phyloP scores from a whole-genome alignment of 64 coral and sea anemone species.

The Montipora sp. region DNA sequence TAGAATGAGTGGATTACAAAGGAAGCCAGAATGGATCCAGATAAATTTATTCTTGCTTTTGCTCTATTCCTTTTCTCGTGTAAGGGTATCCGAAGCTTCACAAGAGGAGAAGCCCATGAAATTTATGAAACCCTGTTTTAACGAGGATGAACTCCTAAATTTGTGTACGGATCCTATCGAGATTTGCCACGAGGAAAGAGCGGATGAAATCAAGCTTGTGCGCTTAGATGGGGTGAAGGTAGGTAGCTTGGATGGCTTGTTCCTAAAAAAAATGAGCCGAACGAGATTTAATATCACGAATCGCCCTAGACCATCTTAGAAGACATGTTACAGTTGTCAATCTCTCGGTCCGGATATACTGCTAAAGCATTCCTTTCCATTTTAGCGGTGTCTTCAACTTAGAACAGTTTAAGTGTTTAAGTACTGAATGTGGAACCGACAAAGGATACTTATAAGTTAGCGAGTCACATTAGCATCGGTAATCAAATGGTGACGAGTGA shows the following conservation, averaged over 20 bases:
- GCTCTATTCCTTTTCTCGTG: neutral
- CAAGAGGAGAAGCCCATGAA: neutral
- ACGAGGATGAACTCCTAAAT: slow-evolving; percentile 54
- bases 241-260: neutral
- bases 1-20: neutral
- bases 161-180: slow-evolving; percentile 53
- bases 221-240: slow-evolving; percentile 63
- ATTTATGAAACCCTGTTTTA: slow-evolving; percentile 56
- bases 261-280: neutral
- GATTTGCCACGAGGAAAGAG: slow-evolving; percentile 53
- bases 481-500: too few species aligned
- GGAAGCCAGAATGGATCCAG: neutral
- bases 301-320: too few species aligned
- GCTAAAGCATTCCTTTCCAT: neutral
- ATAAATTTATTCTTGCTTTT: neutral
- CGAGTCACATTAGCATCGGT: too few species aligned
- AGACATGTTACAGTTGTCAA: too few species aligned
- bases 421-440: too few species aligned
- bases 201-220: slow-evolving; percentile 20
- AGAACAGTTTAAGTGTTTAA: too few species aligned
- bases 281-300: too few species aligned
- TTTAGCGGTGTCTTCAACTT: neutral
- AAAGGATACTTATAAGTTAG: too few species aligned
- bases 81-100: neutral
- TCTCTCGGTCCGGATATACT: too few species aligned